Base-by-base conservation (phyloP, 2,888 invertebrate species). In the Epirrhoe tristata region DNA sequence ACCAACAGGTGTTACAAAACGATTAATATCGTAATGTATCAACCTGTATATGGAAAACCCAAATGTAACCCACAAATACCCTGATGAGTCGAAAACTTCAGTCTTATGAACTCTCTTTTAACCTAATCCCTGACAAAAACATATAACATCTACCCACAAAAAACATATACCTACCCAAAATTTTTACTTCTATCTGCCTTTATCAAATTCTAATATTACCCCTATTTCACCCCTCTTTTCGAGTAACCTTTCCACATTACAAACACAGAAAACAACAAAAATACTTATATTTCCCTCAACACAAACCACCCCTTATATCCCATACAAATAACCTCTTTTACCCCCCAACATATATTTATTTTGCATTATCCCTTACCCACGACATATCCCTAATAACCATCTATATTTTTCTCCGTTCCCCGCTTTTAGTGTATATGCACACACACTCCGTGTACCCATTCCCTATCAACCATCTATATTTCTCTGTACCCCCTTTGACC, bases 11-110 rank as follows among this genome's bases (percentile, higher is more conserved):
- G 58, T 48, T 10, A 32, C 51, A 53, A 17, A 39, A 31, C 58
- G 46, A 7, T 46, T 14, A 24, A 1, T 46, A 51, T 14, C 14
- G 52, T 63, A 59, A 59, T 46, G 63, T 12, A 58, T 17, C 51
- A 58, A 39, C 51, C 64, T 61, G 53, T 64, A 43, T 65, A 62
- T 39, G 12, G 51, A 46, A 51, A 58, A 6, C 60, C 67, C 68
- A 66, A 63, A 70, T 56, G 53, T 34, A 66, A 34, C 69, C 69
- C 71, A 73, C 73, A 69, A 51, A 60, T 60, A 50, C 46, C 54
- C 46, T 46, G 24, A 53, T 43, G 10, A 31, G 31, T 31, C 14
- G 7, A 43, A 39, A 52, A 39, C 14, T 24, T 24, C n/a, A 51
- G 16, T 24, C 46, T 46, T 17, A 34, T 31, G 16, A 50, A 32